Base-by-base conservation (phyloP, 1,140 invertebrate genomes). In the Aphis craccivora region DNA sequence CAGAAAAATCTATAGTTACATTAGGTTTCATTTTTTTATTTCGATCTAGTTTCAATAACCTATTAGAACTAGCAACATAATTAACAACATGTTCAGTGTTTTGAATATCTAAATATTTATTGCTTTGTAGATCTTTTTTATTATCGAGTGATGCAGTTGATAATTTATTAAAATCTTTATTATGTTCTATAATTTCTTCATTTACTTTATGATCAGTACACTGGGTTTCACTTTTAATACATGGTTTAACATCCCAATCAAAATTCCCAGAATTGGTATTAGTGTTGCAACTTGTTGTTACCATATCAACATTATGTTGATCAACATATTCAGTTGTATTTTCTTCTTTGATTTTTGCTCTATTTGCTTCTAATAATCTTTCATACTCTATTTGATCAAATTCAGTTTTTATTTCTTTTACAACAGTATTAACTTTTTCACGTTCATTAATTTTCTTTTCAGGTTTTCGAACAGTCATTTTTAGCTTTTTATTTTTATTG, bases 401-500 rank as follows among this genome's bases (percentile, higher is more conserved):
- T 81, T 92, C 81, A 25, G 91, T 84, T 53, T 86, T 93, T 40
- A 93, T 93, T 40, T 93, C 48, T n/a, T 93, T 83, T 55, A 43
- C 37, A 86, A n/a, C 35, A 86, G 81, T 14, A 30, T 84, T 11
- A 25, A 51, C 25, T 53, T 37, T 84, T 40, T 53, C n/a, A 8
- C n/a, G 8, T 25, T 48, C n/a, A 30, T 53, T 53, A n/a, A 86
- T 30, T 84, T 93, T 93, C 35, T 84, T 86, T n/a, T 83, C 81
- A 40, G 53, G 20, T 25, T 93, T 93, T 53, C 81, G 45, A 40
- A 81, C 45, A 55, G 51, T 92, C 35, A 93, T 35, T 55, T 86
- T 93, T 40, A 25, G 81, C 8, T 40, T 93, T 86, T 93, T 93
- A 81, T 84, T 23, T 93, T 84, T 93, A 86, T 93, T 93, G 43